Base-by-base conservation (phyloP, 1,140 invertebrate genomes). In the Glomeris maerens region DNA sequence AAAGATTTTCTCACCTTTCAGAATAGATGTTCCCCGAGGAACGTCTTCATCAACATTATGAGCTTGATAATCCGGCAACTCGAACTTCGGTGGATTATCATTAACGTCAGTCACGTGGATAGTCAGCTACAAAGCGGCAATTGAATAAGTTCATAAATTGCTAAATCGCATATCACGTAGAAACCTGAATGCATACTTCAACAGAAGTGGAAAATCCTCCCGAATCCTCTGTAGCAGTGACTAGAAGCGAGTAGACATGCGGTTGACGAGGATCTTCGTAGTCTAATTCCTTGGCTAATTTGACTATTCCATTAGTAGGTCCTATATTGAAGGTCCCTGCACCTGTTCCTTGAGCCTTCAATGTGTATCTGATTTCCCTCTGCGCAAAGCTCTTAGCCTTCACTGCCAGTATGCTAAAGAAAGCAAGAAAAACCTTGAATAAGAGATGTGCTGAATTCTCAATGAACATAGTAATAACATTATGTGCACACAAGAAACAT, bases 361-460 rank as follows among this genome's bases (percentile, higher is more conserved):
- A 62, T 0, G 89, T 93, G 68, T 94, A 94, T 2, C 88, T 78
- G 55, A 94, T 94, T 66, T 93, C 88, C 28, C 89, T 78, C 69
- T 93, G 89, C 46, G 90, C 89, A 66, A 94, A 94, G 3, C 89
- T 93, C 67, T 93, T 93, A 0, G 90, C 89, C 72, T 93, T 93
- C 49, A 94, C 88, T 36, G 88, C 92, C 66, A 94, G 93, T 36
- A 94, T 93, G 63, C 85, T 90, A 73, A 23, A 80, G 79, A 59
- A 46, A 52, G 31, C 47, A 39, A 47, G 45, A 52, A 21, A 42
- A 42, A 42, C 5, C 17, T 36, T 10, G 10, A 36, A 36, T 17
- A 36, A 36, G 17, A 36, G 17, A 36, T 10, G 31, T 17, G 17
- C n/a, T n/a, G n/a, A n/a, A n/a, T n/a, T n/a, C n/a, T n/a, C n/a